These are phyloP conservation scores for Aphyosemion australe DNA, from an alignment of 2,113 vertebrate species.

Conservation along the genomic window DNA sequence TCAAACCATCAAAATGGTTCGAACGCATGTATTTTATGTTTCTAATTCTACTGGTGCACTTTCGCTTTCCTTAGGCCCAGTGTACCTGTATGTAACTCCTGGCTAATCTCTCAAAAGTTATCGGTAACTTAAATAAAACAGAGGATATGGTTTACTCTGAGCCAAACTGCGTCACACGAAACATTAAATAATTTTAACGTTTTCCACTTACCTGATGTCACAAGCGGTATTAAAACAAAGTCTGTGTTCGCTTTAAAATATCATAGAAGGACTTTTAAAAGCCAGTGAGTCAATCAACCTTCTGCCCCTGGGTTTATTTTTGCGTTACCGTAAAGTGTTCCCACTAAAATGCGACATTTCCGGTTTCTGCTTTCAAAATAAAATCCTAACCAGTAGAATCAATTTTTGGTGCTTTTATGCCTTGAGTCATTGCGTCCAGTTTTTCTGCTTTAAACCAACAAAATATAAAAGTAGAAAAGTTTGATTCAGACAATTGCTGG, in stretches of 20 bases:
- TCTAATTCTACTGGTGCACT: not conserved
- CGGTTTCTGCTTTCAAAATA: constrained; percentile 26
- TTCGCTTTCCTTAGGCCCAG: constrained; percentile 31
- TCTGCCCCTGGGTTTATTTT: not conserved
- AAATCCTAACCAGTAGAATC: not conserved
- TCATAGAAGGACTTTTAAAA: not conserved
- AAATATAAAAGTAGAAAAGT: too few species aligned
- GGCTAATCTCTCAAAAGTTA: constrained; percentile 48
- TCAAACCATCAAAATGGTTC: too few species aligned
- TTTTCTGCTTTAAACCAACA: too few species aligned
- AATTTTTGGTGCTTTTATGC: too few species aligned
- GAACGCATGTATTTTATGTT: not conserved
- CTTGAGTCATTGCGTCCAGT: too few species aligned
- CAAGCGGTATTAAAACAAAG: not conserved
- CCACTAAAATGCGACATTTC: not conserved
- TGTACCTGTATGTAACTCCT: constrained; percentile 22
- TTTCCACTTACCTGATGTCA: constrained; percentile 43
- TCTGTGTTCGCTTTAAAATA: too few species aligned
- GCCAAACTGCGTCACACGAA: constrained; percentile 58
- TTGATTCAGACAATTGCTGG: too few species aligned
- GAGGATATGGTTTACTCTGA: not conserved
- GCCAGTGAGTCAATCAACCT: constrained; percentile 9
- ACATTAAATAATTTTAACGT: not conserved
- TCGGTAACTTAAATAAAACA: constrained; percentile 11
- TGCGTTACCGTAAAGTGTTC: not conserved